Percentiles rank a stretch among this genome's conserved stretches.
Conservation (phyloP, 2,888 invertebrate genomes). For the Poecilus cupreus region DNA sequence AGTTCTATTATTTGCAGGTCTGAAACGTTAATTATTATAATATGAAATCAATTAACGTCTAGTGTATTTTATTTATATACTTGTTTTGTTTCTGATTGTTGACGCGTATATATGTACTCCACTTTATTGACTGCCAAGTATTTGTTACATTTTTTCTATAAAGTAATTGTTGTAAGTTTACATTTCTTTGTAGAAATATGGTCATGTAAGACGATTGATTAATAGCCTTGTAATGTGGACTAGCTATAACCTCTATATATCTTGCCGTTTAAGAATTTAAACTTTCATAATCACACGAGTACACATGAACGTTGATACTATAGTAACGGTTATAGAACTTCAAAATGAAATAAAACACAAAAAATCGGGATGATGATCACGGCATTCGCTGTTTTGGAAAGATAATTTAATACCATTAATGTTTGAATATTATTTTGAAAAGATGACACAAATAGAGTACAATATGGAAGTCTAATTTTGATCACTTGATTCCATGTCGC, state of each 20-base stretch:
- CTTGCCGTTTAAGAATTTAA: constrained; percentile 19
- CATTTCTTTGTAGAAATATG: constrained; percentile 20
- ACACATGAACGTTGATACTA: neutral
- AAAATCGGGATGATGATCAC: too few species aligned
- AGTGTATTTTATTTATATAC: constrained; percentile 45
- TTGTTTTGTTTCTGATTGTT: constrained; percentile 51
- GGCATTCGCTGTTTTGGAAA: too few species aligned
- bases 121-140: constrained; percentile 29
- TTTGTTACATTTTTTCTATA: constrained; percentile 40
- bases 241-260: constrained; percentile 10
- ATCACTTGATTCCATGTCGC: too few species aligned
- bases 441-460: too few species aligned
- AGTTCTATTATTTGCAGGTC: constrained; percentile 28
- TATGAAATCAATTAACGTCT: constrained; percentile 54
- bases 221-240: constrained; percentile 31
- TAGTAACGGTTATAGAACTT: too few species aligned
- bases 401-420: too few species aligned
- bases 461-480: too few species aligned
- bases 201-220: constrained; percentile 26
- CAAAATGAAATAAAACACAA: too few species aligned
- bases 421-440: too few species aligned
- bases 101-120: constrained; percentile 21
- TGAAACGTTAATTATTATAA: constrained; percentile 41
- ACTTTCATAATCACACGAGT: constrained; percentile 27
- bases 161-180: constrained; percentile 26